Evolutionary conservation across 2,888 invertebrate species (phyloP).

Genomic region (Volucella inflata): DNA sequence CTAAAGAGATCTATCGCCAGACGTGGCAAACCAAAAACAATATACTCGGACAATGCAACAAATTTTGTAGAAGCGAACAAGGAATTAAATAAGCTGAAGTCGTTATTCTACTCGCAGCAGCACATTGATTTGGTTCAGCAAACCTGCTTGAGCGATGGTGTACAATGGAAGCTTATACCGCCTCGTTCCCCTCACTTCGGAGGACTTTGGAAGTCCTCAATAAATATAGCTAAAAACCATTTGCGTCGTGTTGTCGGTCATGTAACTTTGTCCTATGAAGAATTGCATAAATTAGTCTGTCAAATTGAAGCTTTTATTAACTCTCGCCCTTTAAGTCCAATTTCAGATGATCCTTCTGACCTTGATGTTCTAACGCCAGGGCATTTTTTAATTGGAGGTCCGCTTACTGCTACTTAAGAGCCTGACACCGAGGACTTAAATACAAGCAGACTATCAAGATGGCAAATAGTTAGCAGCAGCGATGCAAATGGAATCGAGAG

Average conservation of each 20-base stretch:
- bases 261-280: background rate
- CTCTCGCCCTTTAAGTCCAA: too few relatives aligned
- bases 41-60: background rate
- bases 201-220: conserved; percentile 23
- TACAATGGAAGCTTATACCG: conserved; percentile 20
- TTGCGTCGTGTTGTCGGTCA: conserved; percentile 5
- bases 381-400: too few relatives aligned
- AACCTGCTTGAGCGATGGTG: conserved; percentile 9
- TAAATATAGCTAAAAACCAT: conserved; percentile 21
- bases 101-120: conserved; percentile 18
- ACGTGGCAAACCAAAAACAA: too few relatives aligned
- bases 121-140: conserved; percentile 12
- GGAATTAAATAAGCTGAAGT: conserved; percentile 19
- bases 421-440: background rate
- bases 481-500: background rate
- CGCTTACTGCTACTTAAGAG: too few relatives aligned
- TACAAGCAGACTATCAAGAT: conserved; percentile 2
- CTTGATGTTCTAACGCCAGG: too few relatives aligned
- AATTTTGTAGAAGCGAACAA: conserved; percentile 12
- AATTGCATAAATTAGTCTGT: conserved; percentile 7
- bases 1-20: too few relatives aligned
- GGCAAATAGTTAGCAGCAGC: conserved; percentile 9
- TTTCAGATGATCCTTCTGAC: background rate
- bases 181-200: conserved; percentile 27
- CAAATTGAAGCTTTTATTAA: background rate